Evolutionary conservation across 2,888 invertebrate species (phyloP), one percentile per base, ranked within the genome.

Genomic region (Phengaris alcon): DNA sequence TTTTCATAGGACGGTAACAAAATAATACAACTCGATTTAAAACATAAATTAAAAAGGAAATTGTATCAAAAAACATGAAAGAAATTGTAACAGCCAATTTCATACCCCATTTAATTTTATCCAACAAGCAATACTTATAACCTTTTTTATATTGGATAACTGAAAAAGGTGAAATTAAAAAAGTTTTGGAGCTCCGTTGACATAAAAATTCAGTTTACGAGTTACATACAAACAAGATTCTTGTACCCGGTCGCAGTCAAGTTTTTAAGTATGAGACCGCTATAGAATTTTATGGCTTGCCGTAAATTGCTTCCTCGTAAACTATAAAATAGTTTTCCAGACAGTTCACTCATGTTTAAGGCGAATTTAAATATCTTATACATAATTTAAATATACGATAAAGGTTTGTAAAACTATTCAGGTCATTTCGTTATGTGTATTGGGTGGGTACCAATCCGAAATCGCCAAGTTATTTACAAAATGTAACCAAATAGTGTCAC

Each of bases 181-280:
- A 89, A 88, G 82, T 89, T 89, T 84, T 77, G 70, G 77, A 80
- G 82, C 84, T 85, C 82, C 81, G 84, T 84, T 84, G 84, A 85
- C 86, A 86, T 89, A 87, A 88, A 87, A 86, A 85, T 82, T 83
- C 82, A 83, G 84, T 85, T 89, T 88, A 88, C 84, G 87, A 84
- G 79, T 82, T 83, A 78, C 76, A 79, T 76, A 80, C 81, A 82
- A 84, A 82, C 82, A 83, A 83, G 80, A 80, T 79, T 80, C 78
- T 78, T 77, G 77, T 77, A 76, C 76, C 77, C 79, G 76, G 74
- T 69, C 70, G 79, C 73, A 75, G 74, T 79, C 75, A 78, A 81
- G 77, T 79, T 81, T 78, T 78, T 76, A 82, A 80, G 73, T 77
- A 77, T 75, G 77, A 73, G 64, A 78, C 68, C 77, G 76, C 77